Evolutionary conservation across 2,113 vertebrate species (phyloP), one percentile per base, ranked within the genome.

Genomic region (Saccopteryx bilineata): DNA sequence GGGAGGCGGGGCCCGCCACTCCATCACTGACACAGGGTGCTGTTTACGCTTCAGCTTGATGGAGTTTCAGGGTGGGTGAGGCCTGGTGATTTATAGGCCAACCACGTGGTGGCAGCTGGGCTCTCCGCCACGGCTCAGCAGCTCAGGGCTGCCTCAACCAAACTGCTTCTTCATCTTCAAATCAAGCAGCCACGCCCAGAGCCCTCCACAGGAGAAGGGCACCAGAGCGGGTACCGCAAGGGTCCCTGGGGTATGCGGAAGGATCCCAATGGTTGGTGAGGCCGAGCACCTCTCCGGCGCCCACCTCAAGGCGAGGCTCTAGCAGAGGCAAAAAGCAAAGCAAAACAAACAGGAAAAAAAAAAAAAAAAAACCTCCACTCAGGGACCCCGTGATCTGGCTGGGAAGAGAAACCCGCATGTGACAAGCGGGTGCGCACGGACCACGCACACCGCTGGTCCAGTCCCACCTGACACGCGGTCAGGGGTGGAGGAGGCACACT

Each of bases 61-160:
- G 5, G 15, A 93, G 58, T 87, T 39, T 50, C 80, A 28, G 71
- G 84, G 68, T 63, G 63, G 91, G 76, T 61, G 94, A 97, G 89
- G 52, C 54, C 81, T 91, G 69, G 60, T 97, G 95, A 98, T 97
- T 96, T 98, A 97, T 91, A 82, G 71, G 74, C 71, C 93, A 91
- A 88, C 79, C 54, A 82, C 58, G 87, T 90, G 74, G 63, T 93
- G 97, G 93, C 96, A 97, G 85, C 76, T 85, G 76, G 58, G 24
- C 74, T 79, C 31, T 81, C 93, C 74, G 91, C 39, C 39, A 65
- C 28, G 26, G 75, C 90, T 84, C 15, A 86, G 26, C 88, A 96
- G 87, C 50, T 91, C 63, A 80, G 85, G 50, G 84, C 66, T 78
- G 28, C 91, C 65, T 86, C 39, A 33, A 46, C 78, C 8, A 24